A percentile compares a stretch with the other conserved stretches of the same genome.
Evolutionary conservation across 1,140 invertebrate genomes (phyloP).

Genomic region (Bombus confusus): DNA sequence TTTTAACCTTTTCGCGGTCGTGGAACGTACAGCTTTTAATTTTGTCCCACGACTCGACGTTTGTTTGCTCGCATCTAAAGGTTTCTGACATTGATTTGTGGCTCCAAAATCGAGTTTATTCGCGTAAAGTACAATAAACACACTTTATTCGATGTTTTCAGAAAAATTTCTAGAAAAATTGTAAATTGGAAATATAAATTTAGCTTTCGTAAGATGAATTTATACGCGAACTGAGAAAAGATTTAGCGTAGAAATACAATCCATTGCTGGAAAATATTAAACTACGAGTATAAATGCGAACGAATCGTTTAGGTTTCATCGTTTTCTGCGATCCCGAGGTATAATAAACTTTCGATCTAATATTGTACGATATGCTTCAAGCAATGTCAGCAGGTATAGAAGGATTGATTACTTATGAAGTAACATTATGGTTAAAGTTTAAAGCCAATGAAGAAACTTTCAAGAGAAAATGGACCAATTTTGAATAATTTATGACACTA

Average conservation of each 20-base stretch:
- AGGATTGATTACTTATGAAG: not conserved
- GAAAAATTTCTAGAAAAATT: not conserved
- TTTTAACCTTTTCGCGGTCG: conserved; percentile 7
- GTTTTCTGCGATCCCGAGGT: not conserved
- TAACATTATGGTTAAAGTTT: not conserved
- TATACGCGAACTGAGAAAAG: not conserved
- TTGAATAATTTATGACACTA: not conserved
- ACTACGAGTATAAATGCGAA: not conserved
- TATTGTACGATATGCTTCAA: not conserved
- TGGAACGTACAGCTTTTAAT: not conserved
- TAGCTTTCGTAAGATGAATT: not conserved
- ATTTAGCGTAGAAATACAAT: too few species aligned
- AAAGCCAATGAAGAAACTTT: not conserved
- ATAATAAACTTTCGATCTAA: not conserved
- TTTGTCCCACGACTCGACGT: not conserved
- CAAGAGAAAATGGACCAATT: not conserved
- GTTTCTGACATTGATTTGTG: not conserved
- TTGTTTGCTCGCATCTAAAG: not conserved
- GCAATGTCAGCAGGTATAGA: not conserved
- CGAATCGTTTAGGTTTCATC: not conserved
- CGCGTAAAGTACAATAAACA: not conserved
- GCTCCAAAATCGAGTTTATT: not conserved
- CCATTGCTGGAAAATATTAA: not conserved
- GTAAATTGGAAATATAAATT: not conserved
- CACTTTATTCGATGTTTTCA: not conserved